Base-by-base conservation (phyloP, 2,888 invertebrate genomes). In the Phytoseiulus persimilis region DNA sequence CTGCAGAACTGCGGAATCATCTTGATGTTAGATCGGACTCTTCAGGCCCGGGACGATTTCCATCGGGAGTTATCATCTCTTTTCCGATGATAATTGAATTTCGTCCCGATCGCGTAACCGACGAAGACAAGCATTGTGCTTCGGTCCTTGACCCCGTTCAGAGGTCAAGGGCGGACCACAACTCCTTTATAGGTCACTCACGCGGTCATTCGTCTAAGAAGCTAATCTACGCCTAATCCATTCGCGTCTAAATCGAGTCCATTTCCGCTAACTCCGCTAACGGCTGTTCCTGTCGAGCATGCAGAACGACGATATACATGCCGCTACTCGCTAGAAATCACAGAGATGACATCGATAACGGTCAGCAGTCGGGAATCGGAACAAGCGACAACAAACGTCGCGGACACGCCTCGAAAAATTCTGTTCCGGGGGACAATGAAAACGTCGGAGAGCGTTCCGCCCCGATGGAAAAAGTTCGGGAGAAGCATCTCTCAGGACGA, bases 1-100 rank as follows among this genome's bases (percentile, higher is more conserved):
- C 87, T 45, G 87, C 87, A 87, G 87, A 87, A 87, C 87, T 87
- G 83, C 31, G 83, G 18, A 65, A 65, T 3, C 65, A 65, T 65
- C 65, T 1, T 11, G 23, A 65, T 65, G 65, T 65, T 65, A 65
- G 65, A 65, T 65, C 9, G 18, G 65, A 65, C 2, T 2, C 28
- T 65, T 18, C 9, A 23, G 18, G 2, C 28, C 18, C 23, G 18
- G 18, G 65, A 65, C 1, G 5, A 65, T 65, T 65, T 23, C 18
- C 23, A 65, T 18, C 2, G 65, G 23, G 1, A 2, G 11, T 65
- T 65, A 65, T 65, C 65, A 65, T 65, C 65, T 28, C 39, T 39
- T 9, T 39, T 9, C 18, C 65, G 65, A 65, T 65, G 65, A 65
- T 65, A 65, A 65, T 65, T 65, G 23, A 65, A 14, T 65, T 65